A percentile compares a stretch with the other conserved stretches of the same genome.
Evolutionary conservation across 2,888 invertebrate species (phyloP).

Genomic region (Thera britannica): DNA sequence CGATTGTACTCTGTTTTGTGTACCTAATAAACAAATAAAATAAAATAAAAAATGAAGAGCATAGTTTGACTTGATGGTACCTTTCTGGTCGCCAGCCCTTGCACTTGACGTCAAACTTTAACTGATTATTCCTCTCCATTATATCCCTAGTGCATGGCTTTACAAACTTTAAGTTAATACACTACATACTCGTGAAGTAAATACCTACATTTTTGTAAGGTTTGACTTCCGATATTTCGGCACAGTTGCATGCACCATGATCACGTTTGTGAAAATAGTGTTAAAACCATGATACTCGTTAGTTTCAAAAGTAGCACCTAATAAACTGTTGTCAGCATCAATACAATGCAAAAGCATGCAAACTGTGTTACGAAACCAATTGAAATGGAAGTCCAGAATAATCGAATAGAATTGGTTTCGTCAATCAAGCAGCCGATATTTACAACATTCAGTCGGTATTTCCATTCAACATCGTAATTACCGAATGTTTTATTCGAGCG

Average conservation of each 20-base stretch:
- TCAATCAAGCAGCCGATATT: neutral
- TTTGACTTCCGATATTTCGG: neutral
- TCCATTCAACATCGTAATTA: neutral
- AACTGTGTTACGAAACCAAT: no score
- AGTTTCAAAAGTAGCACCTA: no score
- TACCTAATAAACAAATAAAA: no score
- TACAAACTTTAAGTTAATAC: conserved; percentile 14
- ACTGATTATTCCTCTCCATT: conserved; percentile 21
- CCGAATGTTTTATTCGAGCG: neutral
- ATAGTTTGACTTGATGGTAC: neutral
- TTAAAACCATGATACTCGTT: no score
- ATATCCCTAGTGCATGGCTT: conserved; percentile 21
- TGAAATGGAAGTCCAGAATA: neutral
- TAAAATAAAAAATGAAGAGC: no score
- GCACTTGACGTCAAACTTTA: conserved; percentile 17
- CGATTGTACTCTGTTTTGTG: no score
- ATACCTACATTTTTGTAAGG: neutral
- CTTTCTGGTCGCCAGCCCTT: conserved; percentile 5
- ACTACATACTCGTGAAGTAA: neutral
- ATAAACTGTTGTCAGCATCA: no score
- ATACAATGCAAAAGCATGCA: no score
- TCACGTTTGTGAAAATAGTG: no score
- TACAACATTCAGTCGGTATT: neutral
- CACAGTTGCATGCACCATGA: no score
- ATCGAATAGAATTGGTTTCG: neutral